These are phyloP conservation scores for Drosophila crucigera DNA, from an alignment of 2,888 invertebrate genomes.

Conservation along the genomic window DNA sequence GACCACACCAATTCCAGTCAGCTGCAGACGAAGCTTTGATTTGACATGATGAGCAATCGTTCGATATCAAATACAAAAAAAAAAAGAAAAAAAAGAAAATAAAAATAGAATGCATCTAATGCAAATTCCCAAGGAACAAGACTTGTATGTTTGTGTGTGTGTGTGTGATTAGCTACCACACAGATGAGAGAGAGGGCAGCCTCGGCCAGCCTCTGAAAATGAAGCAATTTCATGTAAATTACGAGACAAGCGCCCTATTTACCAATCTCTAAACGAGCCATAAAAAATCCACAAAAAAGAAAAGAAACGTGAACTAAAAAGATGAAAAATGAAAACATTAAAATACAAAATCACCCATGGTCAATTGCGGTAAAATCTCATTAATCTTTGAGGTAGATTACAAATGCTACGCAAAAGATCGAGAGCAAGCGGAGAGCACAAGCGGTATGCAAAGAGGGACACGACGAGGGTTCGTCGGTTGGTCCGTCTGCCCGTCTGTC, in stretches of 20 bases:
- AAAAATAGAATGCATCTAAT: slow-evolving; percentile 13
- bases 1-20: slow-evolving; percentile 10
- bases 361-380: slow-evolving; percentile 71
- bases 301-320: slow-evolving; percentile 23
- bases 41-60: slow-evolving; percentile 43
- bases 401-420: slow-evolving; percentile 6
- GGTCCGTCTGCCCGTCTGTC: slow-evolving; percentile 17
- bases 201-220: slow-evolving; percentile 53
- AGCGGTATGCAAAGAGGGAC: slow-evolving; percentile 8
- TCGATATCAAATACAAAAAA: slow-evolving; percentile 2
- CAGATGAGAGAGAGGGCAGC: slow-evolving; percentile 2
- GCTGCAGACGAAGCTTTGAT: slow-evolving; percentile 24
- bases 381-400: slow-evolving; percentile 66
- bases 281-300: slow-evolving; percentile 66
- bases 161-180: slow-evolving; percentile 34
- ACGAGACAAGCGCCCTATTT: slow-evolving; percentile 78
- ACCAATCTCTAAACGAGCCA: slow-evolving; percentile 70
- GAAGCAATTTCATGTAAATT: slow-evolving; percentile 82
- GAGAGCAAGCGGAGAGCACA: neutral
- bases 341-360: slow-evolving; percentile 45
- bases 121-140: slow-evolving; percentile 49
- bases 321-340: slow-evolving; percentile 46
- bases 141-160: slow-evolving; percentile 5
- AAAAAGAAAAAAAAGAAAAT: neutral
- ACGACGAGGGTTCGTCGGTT: neutral